Evolutionary conservation across 1,140 invertebrate genomes (phyloP).

Genomic region (Drosophila varians): DNA sequence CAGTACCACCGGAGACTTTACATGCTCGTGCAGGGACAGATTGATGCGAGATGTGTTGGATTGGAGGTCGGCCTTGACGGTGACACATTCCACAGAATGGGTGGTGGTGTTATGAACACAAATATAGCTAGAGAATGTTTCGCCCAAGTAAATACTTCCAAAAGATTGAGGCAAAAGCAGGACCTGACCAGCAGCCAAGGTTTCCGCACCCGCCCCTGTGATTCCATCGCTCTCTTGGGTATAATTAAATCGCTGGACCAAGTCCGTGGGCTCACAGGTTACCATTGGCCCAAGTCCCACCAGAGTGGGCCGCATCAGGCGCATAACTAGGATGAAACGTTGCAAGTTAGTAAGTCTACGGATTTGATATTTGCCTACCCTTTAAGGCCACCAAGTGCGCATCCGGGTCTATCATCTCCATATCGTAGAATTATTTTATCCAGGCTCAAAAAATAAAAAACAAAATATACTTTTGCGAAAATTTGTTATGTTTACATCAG

Average conservation of each 20-base stretch:
- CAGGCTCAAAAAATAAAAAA: neutral
- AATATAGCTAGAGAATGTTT: slow-evolving; percentile 99
- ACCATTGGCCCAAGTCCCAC: slow-evolving; percentile 60
- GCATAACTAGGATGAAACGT: slow-evolving; percentile 47
- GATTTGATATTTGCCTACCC: slow-evolving; percentile 17
- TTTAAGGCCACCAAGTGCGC: slow-evolving; percentile 65
- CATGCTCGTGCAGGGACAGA: slow-evolving; percentile 87
- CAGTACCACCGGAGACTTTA: slow-evolving; percentile 87
- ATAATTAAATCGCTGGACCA: slow-evolving; percentile 43
- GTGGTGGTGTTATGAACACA: slow-evolving; percentile 98
- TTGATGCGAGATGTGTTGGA: slow-evolving; percentile 94
- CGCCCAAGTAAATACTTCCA: slow-evolving; percentile 93
- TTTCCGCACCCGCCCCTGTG: slow-evolving; percentile 86
- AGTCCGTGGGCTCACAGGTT: slow-evolving; percentile 54
- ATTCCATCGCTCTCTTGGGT: slow-evolving; percentile 46
- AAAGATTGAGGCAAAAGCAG: slow-evolving; percentile 97
- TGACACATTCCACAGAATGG: slow-evolving; percentile 91
- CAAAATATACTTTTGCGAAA: neutral
- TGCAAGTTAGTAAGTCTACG: neutral
- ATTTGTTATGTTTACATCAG: slow-evolving; percentile 16
- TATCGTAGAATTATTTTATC: slow-evolving; percentile 13
- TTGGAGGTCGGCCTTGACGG: slow-evolving; percentile 95
- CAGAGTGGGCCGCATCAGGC: slow-evolving; percentile 60
- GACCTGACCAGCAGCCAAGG: slow-evolving; percentile 93
- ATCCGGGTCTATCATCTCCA: slow-evolving; percentile 55